Evolutionary conservation across 1,140 invertebrate genomes (phyloP).

Genomic region (Trichonephila inaurata): DNA sequence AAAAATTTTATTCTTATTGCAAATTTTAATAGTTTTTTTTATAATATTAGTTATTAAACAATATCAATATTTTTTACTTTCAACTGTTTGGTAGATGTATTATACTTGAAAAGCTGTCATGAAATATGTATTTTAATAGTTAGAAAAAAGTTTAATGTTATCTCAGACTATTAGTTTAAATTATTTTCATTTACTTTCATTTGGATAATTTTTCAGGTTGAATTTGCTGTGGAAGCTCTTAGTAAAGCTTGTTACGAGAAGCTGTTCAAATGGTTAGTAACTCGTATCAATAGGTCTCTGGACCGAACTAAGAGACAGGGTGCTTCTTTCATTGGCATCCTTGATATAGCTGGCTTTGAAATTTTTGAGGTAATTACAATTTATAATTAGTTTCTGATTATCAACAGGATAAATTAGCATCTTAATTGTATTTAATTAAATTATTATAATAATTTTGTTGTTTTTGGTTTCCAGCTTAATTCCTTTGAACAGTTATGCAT

Average conservation of each 20-base stretch:
- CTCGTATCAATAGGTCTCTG: constrained; percentile 86
- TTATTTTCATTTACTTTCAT: background rate
- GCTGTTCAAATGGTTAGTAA: constrained; percentile 99
- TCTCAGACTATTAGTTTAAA: too few relatives aligned
- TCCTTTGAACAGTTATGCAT: constrained; percentile 99
- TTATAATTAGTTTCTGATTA: background rate
- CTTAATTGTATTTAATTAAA: background rate
- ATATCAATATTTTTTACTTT: too few relatives aligned
- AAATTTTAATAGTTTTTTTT: too few relatives aligned
- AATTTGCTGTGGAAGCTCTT: constrained; percentile 99
- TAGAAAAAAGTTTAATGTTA: too few relatives aligned
- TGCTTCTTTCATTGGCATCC: constrained; percentile 99
- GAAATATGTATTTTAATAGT: too few relatives aligned
- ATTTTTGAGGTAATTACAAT: constrained; percentile 91
- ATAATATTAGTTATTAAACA: too few relatives aligned
- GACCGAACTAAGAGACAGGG: constrained; percentile 98
- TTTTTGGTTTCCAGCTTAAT: constrained; percentile 85
- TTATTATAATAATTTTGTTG: background rate
- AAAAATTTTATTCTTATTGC: background rate
- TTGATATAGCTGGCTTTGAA: constrained; percentile 99
- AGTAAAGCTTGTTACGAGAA: constrained; percentile 99
- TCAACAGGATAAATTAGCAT: background rate
- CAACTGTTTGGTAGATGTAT: too few relatives aligned
- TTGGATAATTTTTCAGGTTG: constrained; percentile 84
- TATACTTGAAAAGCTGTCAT: too few relatives aligned